phyloP scores from a whole-genome alignment of 2,113 vertebrate species.

The Corvus hawaiiensis region DNA sequence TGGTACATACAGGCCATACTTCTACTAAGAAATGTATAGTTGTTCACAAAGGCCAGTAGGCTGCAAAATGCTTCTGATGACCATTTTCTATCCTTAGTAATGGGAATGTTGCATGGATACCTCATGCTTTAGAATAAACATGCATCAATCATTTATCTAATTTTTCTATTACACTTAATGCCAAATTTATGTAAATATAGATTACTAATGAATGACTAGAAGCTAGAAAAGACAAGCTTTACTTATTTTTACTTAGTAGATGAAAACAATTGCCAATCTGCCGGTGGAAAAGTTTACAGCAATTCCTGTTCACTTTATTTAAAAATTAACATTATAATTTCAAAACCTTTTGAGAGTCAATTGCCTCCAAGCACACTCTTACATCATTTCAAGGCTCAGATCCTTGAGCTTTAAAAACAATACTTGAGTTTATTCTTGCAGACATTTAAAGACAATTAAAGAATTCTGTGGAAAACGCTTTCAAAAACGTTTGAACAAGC shows the following conservation, averaged over 20 bases:
- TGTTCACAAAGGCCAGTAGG: neutral
- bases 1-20: fast-evolving
- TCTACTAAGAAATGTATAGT: neutral
- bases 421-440: neutral
- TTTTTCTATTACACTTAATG: neutral
- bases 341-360: slow-evolving; percentile 23
- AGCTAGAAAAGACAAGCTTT: neutral
- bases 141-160: neutral
- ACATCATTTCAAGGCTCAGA: slow-evolving; percentile 21
- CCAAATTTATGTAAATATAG: neutral
- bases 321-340: slow-evolving; percentile 8
- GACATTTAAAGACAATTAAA: neutral
- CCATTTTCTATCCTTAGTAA: neutral
- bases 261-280: slow-evolving; percentile 23
- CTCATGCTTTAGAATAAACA: neutral
- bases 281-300: slow-evolving; percentile 28
- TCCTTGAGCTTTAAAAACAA: slow-evolving; percentile 47
- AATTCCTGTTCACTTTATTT: neutral
- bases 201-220: neutral
- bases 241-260: neutral
- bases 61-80: neutral
- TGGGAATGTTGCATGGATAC: neutral
- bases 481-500: neutral
- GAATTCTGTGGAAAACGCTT: slow-evolving; percentile 6
- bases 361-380: neutral